Conservation (phyloP, 2,888 invertebrate species). For the Drosophila colorata region DNA sequence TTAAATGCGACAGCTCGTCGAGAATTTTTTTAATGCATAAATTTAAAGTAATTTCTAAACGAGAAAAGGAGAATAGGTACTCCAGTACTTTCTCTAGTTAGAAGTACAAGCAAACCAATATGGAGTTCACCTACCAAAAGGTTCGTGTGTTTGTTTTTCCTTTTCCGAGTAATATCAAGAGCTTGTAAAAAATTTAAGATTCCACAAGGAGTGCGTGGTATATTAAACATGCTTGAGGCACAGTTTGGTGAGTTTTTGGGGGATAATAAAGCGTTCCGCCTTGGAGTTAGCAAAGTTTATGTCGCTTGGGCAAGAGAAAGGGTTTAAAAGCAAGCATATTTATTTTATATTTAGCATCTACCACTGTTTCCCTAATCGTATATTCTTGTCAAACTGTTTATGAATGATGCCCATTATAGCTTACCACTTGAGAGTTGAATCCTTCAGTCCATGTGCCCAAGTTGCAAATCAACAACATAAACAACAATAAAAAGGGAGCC, state of each 20-base stretch:
- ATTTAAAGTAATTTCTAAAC: slow-evolving; percentile 56
- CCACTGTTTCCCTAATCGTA: not conserved
- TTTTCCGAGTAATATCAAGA: too few relatives aligned
- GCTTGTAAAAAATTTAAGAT: too few relatives aligned
- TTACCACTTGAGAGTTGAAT: slow-evolving; percentile 24
- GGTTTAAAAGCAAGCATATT: too few relatives aligned
- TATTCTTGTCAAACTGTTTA: not conserved
- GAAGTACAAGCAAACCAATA: not conserved
- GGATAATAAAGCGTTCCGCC: too few relatives aligned
- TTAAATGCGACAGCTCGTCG: slow-evolving; percentile 74
- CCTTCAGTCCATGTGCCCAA: not conserved
- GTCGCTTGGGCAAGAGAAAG: too few relatives aligned
- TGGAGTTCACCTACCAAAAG: too few relatives aligned
- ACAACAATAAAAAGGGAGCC: slow-evolving; percentile 20
- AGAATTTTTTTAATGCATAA: slow-evolving; percentile 72
- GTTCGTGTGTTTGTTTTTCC: too few relatives aligned
- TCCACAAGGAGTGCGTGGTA: too few relatives aligned
- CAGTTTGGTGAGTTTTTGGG: too few relatives aligned
- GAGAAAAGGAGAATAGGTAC: not conserved
- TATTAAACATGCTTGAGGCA: too few relatives aligned
- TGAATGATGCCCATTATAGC: slow-evolving; percentile 4
- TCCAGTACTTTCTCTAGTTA: not conserved
- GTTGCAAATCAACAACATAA: slow-evolving; percentile 17
- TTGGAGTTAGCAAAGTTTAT: too few relatives aligned
- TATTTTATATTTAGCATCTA: too few relatives aligned